phyloP scores from a whole-genome alignment of 2,888 invertebrate species.

The Phlogophora meticulosa region DNA sequence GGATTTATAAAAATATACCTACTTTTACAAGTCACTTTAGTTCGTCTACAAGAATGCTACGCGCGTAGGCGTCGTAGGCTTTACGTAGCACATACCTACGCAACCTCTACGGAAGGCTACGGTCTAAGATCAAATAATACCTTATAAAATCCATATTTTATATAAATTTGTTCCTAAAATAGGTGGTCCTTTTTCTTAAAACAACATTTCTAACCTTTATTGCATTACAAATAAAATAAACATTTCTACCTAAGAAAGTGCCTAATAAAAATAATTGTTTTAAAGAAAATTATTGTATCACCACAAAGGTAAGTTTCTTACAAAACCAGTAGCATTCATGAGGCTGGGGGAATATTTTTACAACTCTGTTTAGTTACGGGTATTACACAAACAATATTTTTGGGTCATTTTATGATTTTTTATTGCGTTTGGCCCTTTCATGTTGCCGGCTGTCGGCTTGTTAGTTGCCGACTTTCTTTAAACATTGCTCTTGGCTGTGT shows the following conservation, averaged over 20 bases:
- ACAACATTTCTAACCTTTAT: slow-evolving; percentile 10
- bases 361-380: slow-evolving; percentile 69
- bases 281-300: slow-evolving; percentile 66
- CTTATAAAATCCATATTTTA: background rate
- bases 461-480: slow-evolving; percentile 79
- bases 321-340: slow-evolving; percentile 82
- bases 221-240: slow-evolving; percentile 1
- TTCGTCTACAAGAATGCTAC: slow-evolving; percentile 26
- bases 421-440: slow-evolving; percentile 79
- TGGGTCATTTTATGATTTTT: slow-evolving; percentile 83
- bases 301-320: slow-evolving; percentile 60
- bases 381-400: slow-evolving; percentile 78
- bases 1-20: too few species aligned
- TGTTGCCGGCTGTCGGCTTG: slow-evolving; percentile 72
- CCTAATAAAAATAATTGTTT: slow-evolving; percentile 57
- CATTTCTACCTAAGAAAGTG: slow-evolving; percentile 52
- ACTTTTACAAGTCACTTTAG: background rate
- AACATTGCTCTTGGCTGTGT: slow-evolving; percentile 64
- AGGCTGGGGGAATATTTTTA: slow-evolving; percentile 74
- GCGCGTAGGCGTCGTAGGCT: slow-evolving; percentile 34
- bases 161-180: background rate
- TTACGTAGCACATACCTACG: slow-evolving; percentile 43
- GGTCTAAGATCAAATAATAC: background rate
- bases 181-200: background rate
- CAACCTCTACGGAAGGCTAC: slow-evolving; percentile 12